phyloP scores from a whole-genome alignment of 2,888 invertebrate species.

The Athalia circularis region DNA sequence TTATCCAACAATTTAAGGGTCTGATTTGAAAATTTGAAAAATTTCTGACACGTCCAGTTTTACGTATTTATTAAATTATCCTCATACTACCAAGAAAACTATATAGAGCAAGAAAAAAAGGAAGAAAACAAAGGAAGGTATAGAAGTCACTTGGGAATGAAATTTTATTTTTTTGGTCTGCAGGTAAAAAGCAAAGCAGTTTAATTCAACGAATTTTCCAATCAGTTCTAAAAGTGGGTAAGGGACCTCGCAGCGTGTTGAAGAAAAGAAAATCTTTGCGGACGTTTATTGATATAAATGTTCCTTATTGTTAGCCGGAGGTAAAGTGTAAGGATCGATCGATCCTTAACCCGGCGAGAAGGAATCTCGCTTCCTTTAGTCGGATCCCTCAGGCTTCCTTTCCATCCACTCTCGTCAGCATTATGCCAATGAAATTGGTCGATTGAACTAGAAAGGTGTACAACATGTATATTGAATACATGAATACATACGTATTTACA shows the following conservation, averaged over 20 bases:
- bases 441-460: conserved; percentile 34
- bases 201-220: no score
- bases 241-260: background rate
- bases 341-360: conserved; percentile 21
- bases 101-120: no score
- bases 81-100: no score
- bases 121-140: no score
- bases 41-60: no score
- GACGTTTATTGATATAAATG: conserved; percentile 44
- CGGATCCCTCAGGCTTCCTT: conserved; percentile 1
- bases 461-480: background rate
- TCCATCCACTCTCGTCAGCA: conserved; percentile 30
- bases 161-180: no score
- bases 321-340: conserved; percentile 11
- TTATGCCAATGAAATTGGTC: conserved; percentile 26
- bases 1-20: no score
- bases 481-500: background rate
- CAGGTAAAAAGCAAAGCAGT: no score
- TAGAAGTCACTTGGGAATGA: no score
- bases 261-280: background rate
- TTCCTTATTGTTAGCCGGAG: background rate
- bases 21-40: no score
- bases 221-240: background rate
- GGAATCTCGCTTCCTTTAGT: background rate
- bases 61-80: no score